Evolutionary conservation across 1,140 invertebrate genomes (phyloP), one percentile per base, ranked within the genome.

Genomic region (Holcopasites calliopsidis): DNA sequence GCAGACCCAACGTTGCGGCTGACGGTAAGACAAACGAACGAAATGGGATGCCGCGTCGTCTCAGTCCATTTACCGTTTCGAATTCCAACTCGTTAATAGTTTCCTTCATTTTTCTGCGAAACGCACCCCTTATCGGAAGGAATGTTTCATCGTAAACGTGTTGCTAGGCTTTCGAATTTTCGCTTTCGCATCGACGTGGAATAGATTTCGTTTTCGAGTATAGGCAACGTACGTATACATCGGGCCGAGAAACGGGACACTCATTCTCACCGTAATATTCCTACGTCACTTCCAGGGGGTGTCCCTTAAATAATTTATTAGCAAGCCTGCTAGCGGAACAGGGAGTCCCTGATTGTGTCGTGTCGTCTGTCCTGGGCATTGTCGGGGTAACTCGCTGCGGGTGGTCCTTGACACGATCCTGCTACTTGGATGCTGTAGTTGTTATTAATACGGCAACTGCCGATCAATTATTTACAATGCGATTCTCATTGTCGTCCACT

Each of bases 231-330:
- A 16, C 54, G 54, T 55, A 28, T 57, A 31, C 38, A 21, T 16
- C 5, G 52, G 10, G 23, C 65, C 44, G 55, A 77, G 72, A 44
- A 80, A 31, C 81, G 60, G 64, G 62, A 62, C 72, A 79, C 66
- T 69, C 80, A 80, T 89, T 87, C 85, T 76, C 85, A 81, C 80
- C 79, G 85, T 85, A 87, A 87, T 89, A 88, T 72, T 55, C 61
- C 66, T 49, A 58, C 87, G 90, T 92, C 91, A 91, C 89, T 87
- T 83, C 80, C 91, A 92, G 90, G 84, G 87, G 86, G 85, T 88
- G 89, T 86, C 81, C 75, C 89, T 91, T 92, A 91, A 91, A 92
- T 92, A 92, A 92, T 92, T 92, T 92, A 92, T 92, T 91, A 91
- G 90, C 87, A 77, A 86, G 81, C 70, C 78, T 65, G 60, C 55